Evolutionary conservation across 92 coral and sea anemone genomes (phyloP).

Genomic region (Zoanthus sociatus): DNA sequence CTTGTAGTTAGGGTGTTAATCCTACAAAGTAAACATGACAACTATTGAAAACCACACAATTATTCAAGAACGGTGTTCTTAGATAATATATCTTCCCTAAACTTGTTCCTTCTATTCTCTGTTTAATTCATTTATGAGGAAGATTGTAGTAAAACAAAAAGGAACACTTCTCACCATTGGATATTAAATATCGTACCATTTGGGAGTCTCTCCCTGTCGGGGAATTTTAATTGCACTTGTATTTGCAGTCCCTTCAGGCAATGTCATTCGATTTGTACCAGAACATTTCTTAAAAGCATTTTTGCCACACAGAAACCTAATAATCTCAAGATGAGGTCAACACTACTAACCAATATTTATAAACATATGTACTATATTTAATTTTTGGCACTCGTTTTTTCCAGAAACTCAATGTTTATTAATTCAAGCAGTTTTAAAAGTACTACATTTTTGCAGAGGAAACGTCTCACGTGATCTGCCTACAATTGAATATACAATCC

Average conservation of each 20-base stretch:
- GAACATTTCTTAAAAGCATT: background rate
- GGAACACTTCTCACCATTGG: constrained; percentile 17
- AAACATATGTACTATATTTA: background rate
- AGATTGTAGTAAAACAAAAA: background rate
- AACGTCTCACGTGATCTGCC: too few relatives aligned
- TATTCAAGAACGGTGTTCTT: background rate
- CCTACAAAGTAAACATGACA: background rate
- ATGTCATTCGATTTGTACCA: background rate
- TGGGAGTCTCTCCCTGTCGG: constrained; percentile 40
- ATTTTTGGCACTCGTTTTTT: too few relatives aligned
- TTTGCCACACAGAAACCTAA: background rate
- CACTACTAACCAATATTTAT: background rate
- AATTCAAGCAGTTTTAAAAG: too few relatives aligned
- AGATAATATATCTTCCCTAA: too few relatives aligned
- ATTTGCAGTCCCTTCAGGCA: background rate
- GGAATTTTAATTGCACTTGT: constrained; percentile 40
- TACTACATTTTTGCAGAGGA: too few relatives aligned
- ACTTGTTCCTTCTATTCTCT: too few relatives aligned
- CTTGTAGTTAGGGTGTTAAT: background rate
- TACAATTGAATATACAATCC: too few relatives aligned
- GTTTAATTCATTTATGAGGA: background rate
- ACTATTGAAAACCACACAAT: background rate
- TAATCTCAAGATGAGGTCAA: background rate
- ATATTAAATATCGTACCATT: constrained; percentile 33
- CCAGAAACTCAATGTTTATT: too few relatives aligned